These are phyloP conservation scores for Theristicus caerulescens DNA, from an alignment of 2,113 vertebrate species.

Conservation along the genomic window DNA sequence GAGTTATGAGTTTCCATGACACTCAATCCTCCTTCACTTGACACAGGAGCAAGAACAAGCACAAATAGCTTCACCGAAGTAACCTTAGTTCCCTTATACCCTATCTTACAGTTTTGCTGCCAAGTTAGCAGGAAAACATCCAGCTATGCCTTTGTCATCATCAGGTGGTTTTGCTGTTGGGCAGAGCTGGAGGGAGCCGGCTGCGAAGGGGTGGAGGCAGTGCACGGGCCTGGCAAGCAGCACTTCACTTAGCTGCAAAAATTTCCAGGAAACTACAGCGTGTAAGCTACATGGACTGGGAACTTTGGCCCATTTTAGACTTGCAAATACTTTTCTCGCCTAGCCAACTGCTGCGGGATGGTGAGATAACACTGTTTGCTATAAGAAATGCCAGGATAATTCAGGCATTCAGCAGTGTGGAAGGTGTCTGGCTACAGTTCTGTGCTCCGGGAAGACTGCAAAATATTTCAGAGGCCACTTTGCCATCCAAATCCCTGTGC, in stretches of 20 bases:
- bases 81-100: not conserved
- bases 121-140: not conserved
- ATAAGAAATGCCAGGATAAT: fast-evolving
- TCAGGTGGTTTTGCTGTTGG: not conserved
- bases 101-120: not conserved
- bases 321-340: not conserved
- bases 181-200: not conserved
- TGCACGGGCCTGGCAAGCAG: fast-evolving
- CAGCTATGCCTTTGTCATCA: fast-evolving
- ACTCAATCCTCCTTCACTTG: fast-evolving
- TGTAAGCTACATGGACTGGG: fast-evolving
- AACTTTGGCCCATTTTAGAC: not conserved
- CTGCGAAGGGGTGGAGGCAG: not conserved
- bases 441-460: fast-evolving
- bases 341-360: fast-evolving
- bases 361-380: not conserved
- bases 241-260: fast-evolving
- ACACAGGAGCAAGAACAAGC: not conserved
- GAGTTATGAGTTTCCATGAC: not conserved
- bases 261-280: fast-evolving
- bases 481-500: not conserved
- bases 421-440: not conserved
- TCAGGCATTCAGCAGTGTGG: not conserved
- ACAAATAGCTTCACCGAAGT: not conserved
- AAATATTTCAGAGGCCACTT: fast-evolving